Base-by-base conservation (phyloP, 2,797 vertebrate genomes). In the Amphiprion clarkii region DNA sequence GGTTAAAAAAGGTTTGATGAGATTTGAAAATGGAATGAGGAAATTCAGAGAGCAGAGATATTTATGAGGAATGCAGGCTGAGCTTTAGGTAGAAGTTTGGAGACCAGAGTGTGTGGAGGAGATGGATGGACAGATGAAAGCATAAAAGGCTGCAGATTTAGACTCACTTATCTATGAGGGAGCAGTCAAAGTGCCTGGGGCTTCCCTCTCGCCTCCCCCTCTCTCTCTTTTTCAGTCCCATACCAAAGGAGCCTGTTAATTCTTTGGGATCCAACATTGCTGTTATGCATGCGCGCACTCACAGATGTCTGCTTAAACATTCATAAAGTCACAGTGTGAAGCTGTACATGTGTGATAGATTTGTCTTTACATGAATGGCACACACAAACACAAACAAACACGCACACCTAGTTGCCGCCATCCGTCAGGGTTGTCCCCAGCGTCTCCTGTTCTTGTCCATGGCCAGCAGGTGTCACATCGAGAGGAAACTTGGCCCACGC, bases 391-490 rank as follows among this genome's bases (percentile, higher is more conserved):
- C 58, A 82, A 59, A 85, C 62, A 78, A 11, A 76, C 59, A 75
- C 52, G 67, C 67, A 46, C 66, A 51, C 78, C 23, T 62, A 42
- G 59, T 71, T 55, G 82, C 78, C 64, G 70, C 49, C 78, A 82
- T 90, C 87, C 83, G 81, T 90, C 85, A 84, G 64, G 60, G 79
- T 66, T 21, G 40, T 86, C 83, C 79, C 83, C 81, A 54, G 82
- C 23, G 78, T 72, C 72, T 78, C 88, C 77, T 70, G 85, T 74
- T 83, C 61, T 67, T 59, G 79, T 82, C 78, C 44, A 21, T 78
- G 73, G 89, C 90, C 91, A 91, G 88, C 88, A 93, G 91, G 91
- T 93, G 88, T 91, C 89, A 90, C 83, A 71, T 88, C 4, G 57
- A 82, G 85, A 89, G 81, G 72, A 70, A 71, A 83, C 80, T 81